Evolutionary conservation across 2,113 vertebrate species (phyloP), one percentile per base, ranked within the genome.

Genomic region (Leucoraja erinaceus): DNA sequence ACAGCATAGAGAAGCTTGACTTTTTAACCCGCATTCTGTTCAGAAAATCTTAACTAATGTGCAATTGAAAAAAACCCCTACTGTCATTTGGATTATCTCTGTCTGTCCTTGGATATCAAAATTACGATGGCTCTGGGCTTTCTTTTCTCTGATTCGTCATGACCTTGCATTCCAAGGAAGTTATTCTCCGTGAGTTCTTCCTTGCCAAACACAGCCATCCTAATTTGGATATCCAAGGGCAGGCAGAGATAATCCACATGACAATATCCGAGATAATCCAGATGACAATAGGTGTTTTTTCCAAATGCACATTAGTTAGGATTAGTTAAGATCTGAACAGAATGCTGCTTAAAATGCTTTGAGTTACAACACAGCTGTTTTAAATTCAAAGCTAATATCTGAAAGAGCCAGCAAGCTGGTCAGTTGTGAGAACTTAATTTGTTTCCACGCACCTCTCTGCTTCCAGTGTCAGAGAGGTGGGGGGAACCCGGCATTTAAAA

Each of bases 401-500:
- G 20, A 38, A 91, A 18, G 33, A 20, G 14, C 47, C 90, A 72
- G 68, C 66, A 47, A 66, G 68, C 66, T 28, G 47, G 90, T 33
- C 66, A 38, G 31, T 70, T 70, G 31, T 91, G 66, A 68, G 31
- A 70, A 72, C 47, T 47, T 91, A 91, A 91, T 91, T 68, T 91
- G 70, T 91, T 72, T 31, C 66, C 25, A 18, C 66, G 11, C 88
- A 91, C 63, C 88, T 72, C 66, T 54, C 66, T 5, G 61, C 59
- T 88, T 66, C 84, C 84, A 88, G 68, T 74, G 66, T 91, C 90
- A 70, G 38, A 91, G 38, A 74, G 72, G 90, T 91, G 66, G 33
- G 66, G 33, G 90, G 47, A 72, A 72, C 47, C 90, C 8, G 25
- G 28, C 12, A 9, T 18, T 28, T 47, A 47, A 47, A 47, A 70